Evolutionary conservation across 2,888 invertebrate species (phyloP), one percentile per base, ranked within the genome.

Genomic region (Silvanus unidentatus): DNA sequence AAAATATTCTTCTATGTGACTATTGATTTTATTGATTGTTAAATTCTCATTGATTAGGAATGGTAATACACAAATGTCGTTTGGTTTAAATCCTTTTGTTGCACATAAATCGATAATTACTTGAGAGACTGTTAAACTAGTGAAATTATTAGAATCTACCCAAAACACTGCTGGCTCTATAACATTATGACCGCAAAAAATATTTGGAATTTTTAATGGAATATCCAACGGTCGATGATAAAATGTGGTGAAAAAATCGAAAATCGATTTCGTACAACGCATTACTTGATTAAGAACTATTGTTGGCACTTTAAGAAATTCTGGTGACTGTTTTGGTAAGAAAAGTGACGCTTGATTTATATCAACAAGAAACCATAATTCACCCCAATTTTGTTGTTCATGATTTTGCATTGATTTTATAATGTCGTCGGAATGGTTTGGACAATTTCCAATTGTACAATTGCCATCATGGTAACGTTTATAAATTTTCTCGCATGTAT

Each of bases 341-440:
- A 67, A 67, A 13, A 70, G 43, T 0, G 66, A 61, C 1, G 68
- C 68, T 57, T 70, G 70, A 44, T 70, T 69, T 22, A 65, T 68
- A 43, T 70, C 70, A 1, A 69, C 67, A 46, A 69, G 55, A 52
- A 66, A 69, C 70, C 70, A 70, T n/a, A 70, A 46, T 40, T 67
- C 65, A 10, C 69, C 70, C 60, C 65, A 69, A 6, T 51, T 44
- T 11, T 46, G 46, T 14, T 27, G 34, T 12, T 47, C 43, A 16
- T 60, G 60, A 10, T 51, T 46, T 11, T 47, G 42, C 3, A 60
- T 44, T 22, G 51, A 47, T 9, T 57, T 38, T 1, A 38, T 22
- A 6, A 58, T 49, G 32, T 58, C 49, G 11, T 46, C 41, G 11
- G 14, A 13, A 15, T 16, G 2, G n/a, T 27, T 41, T 43, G 39